Evolutionary conservation across 2,113 vertebrate genomes (phyloP), one percentile per base, ranked within the genome.

Genomic region (Procavia capensis): DNA sequence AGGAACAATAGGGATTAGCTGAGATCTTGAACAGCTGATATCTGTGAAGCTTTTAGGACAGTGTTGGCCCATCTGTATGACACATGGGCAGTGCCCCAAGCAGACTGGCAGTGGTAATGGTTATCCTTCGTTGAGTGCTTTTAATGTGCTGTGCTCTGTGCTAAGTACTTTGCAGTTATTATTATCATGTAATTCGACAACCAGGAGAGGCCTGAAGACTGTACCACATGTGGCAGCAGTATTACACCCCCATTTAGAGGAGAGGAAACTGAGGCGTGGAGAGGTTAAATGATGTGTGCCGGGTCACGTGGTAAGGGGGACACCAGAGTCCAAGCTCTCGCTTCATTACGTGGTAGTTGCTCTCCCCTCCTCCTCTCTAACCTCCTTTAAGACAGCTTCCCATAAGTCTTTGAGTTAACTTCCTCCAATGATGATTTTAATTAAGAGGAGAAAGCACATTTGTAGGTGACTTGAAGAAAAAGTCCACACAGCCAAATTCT

Each of bases 371-470:
- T 96, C 72, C n/a, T 63, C 64, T 82, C 24, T 78, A 79, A 63
- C 22, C 34, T 79, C 36, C 8, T 34, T 31, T 47, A 66, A 45
- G 63, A 31, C 47, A 31, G 9, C 61, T 85, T 34, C 8, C 68
- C 50, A 31, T 31, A 63, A 29, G 34, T 64, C 36, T 90, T 81
- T 36, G 29, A 27, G 27, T 82, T 90, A 96, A 88, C 31, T 72
- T 88, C 50, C 17, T 97, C 74, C 74, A 63, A 85, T 83, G 92
- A 88, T 88, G 47, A 91, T 79, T 95, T 88, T 76, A 90, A 83
- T 63, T 86, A 41, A 85, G 76, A 85, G 41, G 63, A 89, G 34
- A 45, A 68, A 27, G 78, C 88, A 72, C 78, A 36, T 87, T 90
- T 92, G 54, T 34, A 94, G 90, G 96, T 74, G 72, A 79, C 61